These are phyloP conservation scores for Anoura caudifer DNA, from an alignment of 2,113 vertebrate genomes.

Conservation along the genomic window DNA sequence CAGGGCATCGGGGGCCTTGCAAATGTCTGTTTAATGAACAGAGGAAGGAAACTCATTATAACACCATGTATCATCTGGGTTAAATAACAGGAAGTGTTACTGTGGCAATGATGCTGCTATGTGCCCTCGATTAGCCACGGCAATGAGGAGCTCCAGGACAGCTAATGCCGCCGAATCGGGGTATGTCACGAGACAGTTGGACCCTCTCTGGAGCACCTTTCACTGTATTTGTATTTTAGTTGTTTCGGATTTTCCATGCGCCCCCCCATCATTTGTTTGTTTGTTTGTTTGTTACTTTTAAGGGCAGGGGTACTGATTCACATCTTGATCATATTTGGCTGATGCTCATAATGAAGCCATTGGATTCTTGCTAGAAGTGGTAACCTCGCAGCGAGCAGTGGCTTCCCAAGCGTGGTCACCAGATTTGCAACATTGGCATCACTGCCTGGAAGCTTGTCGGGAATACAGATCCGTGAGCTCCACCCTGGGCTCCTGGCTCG, in stretches of 20 bases:
- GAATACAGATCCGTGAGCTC: too few relatives aligned
- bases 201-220: not conserved
- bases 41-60: not conserved
- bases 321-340: not conserved
- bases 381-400: accelerated
- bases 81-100: not conserved
- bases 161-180: not conserved
- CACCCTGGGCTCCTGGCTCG: not conserved
- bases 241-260: not conserved
- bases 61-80: not conserved
- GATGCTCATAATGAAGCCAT: not conserved
- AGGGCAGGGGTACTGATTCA: not conserved
- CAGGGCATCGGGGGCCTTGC: not conserved
- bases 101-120: not conserved
- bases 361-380: not conserved
- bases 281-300: not conserved
- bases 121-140: not conserved
- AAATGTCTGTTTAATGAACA: not conserved
- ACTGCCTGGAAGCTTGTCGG: not conserved
- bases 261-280: not conserved
- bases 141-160: not conserved
- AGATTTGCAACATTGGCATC: accelerated
- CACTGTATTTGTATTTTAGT: not conserved
- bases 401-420: not conserved
- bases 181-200: not conserved